These are phyloP conservation scores for Macrobrachium nipponense DNA, from an alignment of 1,140 invertebrate species.

Conservation along the genomic window DNA sequence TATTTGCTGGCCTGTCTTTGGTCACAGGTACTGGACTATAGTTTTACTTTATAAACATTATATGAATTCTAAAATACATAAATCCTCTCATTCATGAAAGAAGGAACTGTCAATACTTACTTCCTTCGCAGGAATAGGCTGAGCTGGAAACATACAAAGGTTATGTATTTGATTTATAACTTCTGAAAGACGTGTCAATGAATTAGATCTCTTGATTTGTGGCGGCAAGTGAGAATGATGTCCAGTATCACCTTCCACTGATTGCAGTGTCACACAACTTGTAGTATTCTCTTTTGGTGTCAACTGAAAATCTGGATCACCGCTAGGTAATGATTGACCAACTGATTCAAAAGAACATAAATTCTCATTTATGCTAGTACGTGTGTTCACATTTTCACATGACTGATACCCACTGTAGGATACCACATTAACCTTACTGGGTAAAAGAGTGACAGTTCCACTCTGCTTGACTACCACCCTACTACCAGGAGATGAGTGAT, in stretches of 20 bases:
- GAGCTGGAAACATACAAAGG: constrained; percentile 48
- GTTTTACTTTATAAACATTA: too few relatives aligned
- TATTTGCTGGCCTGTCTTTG: too few relatives aligned
- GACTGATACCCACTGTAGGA: constrained; percentile 33
- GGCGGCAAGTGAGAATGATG: background rate
- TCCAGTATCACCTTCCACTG: too few relatives aligned
- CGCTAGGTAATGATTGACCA: constrained; percentile 24
- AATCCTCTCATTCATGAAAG: too few relatives aligned
- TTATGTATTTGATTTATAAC: constrained; percentile 52
- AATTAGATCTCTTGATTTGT: constrained; percentile 46
- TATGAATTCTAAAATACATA: too few relatives aligned
- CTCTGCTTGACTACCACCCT: constrained; percentile 11
- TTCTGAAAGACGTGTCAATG: constrained; percentile 47
- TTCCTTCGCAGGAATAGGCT: background rate
- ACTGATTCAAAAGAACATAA: constrained; percentile 30
- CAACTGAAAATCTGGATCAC: constrained; percentile 43
- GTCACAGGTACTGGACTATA: too few relatives aligned
- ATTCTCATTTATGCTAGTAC: constrained; percentile 16
- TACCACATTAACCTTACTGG: constrained; percentile 50
- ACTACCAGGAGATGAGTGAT: background rate
- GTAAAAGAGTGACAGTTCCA: constrained; percentile 34
- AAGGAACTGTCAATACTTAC: background rate
- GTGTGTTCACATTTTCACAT: background rate
- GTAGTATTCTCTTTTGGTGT: constrained; percentile 6
- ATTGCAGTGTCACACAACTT: too few relatives aligned